Evolutionary conservation across 2,113 vertebrate genomes (phyloP).

Genomic region (Lipophrys pholis): DNA sequence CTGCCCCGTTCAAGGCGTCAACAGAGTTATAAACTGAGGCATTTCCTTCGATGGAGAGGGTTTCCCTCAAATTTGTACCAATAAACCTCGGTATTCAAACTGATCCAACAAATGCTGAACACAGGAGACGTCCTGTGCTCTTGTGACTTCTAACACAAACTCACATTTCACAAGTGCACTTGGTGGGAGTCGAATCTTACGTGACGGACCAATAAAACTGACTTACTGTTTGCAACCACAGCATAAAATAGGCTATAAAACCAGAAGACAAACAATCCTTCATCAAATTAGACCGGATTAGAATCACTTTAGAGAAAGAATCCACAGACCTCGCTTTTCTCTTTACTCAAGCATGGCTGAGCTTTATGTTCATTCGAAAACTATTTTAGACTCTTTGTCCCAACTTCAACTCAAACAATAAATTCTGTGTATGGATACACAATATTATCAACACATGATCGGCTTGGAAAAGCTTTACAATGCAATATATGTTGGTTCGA

Average conservation of each 20-base stretch:
- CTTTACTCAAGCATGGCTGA: too few relatives aligned
- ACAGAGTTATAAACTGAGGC: conserved; percentile 54
- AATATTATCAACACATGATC: too few relatives aligned
- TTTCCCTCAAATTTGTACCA: conserved; percentile 47
- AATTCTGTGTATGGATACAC: too few relatives aligned
- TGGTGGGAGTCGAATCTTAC: neutral
- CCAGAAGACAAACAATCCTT: neutral
- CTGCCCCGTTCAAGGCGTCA: conserved; percentile 41
- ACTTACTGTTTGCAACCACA: neutral
- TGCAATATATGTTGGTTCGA: too few relatives aligned
- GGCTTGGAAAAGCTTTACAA: too few relatives aligned
- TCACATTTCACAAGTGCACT: neutral
- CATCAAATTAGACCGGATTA: neutral
- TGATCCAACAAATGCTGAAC: conserved; percentile 23
- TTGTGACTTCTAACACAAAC: neutral
- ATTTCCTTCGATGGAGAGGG: conserved; percentile 63
- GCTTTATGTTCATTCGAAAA: too few relatives aligned
- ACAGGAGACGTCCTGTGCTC: neutral
- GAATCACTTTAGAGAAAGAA: neutral
- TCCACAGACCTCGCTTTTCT: neutral
- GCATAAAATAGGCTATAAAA: neutral
- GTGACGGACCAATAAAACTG: neutral
- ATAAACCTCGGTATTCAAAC: conserved; percentile 33
- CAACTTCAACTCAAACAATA: too few relatives aligned
- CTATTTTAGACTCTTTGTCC: too few relatives aligned